Conservation (phyloP, 2,888 invertebrate species). For the Apoderus coryli region DNA sequence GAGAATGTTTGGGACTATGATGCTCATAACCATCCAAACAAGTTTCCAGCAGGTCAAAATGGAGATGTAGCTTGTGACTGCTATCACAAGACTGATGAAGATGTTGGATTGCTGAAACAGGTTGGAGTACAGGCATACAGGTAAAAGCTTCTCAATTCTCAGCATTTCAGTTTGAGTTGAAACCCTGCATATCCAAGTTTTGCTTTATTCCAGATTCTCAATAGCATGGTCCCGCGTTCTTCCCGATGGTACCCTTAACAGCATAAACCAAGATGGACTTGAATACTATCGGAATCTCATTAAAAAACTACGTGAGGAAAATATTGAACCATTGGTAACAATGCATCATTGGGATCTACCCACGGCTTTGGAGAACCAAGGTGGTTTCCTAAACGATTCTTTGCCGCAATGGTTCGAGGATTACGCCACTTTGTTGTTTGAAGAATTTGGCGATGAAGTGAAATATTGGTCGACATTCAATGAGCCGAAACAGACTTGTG, state of each 20-base stretch:
- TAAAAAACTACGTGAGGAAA: slow-evolving; percentile 42
- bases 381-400: slow-evolving; percentile 49
- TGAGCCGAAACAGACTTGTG: slow-evolving; percentile 33
- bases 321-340: slow-evolving; percentile 44
- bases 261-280: slow-evolving; percentile 54
- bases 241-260: slow-evolving; percentile 49
- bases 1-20: slow-evolving; percentile 47
- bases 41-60: slow-evolving; percentile 40
- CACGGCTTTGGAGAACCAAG: slow-evolving; percentile 34
- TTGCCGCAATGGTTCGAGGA: slow-evolving; percentile 45
- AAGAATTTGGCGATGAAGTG: slow-evolving; percentile 40
- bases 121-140: slow-evolving; percentile 52
- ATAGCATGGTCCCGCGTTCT: slow-evolving; percentile 64
- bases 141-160: too few relatives aligned
- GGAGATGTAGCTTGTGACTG: slow-evolving; percentile 56
- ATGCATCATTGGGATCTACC: slow-evolving; percentile 39
- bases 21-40: slow-evolving; percentile 34
- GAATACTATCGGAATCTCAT: slow-evolving; percentile 65
- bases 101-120: slow-evolving; percentile 46
- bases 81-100: slow-evolving; percentile 49
- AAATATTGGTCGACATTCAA: slow-evolving; percentile 57
- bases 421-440: slow-evolving; percentile 40
- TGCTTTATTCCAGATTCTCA: too few relatives aligned
- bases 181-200: too few relatives aligned
- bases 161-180: too few relatives aligned